A percentile compares a stretch with the other conserved stretches of the same genome.
phyloP scores from a whole-genome alignment of 2,888 invertebrate species.

The Labia minor region DNA sequence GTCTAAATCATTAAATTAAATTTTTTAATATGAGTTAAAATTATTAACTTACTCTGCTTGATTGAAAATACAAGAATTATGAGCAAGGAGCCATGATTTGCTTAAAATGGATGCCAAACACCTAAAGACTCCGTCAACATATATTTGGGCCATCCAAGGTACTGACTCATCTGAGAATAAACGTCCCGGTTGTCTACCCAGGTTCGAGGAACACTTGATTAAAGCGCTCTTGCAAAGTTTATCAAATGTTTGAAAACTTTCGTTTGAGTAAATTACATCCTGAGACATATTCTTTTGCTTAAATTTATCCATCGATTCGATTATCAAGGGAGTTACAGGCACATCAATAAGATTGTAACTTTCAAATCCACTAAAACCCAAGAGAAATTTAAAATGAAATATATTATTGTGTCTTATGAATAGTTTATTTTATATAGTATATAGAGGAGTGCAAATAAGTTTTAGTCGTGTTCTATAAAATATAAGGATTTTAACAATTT shows the following conservation, averaged over 20 bases:
- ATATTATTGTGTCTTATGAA: no score
- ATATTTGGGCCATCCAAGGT: background rate
- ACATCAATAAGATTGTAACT: background rate
- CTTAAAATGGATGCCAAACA: background rate
- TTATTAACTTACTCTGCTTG: background rate
- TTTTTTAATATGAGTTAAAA: no score
- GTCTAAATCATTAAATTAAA: no score
- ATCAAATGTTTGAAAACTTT: background rate
- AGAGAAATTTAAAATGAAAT: slow-evolving; percentile 14
- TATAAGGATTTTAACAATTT: no score
- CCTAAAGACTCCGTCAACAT: background rate
- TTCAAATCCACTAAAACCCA: slow-evolving; percentile 1
- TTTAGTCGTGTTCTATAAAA: no score
- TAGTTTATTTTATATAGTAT: no score
- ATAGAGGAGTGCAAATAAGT: no score
- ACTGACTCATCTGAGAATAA: background rate
- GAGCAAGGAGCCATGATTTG: background rate
- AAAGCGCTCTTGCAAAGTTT: background rate
- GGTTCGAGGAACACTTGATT: background rate
- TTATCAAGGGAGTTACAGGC: background rate
- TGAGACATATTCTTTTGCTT: background rate
- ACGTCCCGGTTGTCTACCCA: background rate
- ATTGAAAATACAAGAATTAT: background rate
- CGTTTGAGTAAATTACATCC: background rate
- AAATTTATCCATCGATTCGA: background rate